Evolutionary conservation across 2,113 vertebrate species (phyloP).

Genomic region (Saguinus imperator): DNA sequence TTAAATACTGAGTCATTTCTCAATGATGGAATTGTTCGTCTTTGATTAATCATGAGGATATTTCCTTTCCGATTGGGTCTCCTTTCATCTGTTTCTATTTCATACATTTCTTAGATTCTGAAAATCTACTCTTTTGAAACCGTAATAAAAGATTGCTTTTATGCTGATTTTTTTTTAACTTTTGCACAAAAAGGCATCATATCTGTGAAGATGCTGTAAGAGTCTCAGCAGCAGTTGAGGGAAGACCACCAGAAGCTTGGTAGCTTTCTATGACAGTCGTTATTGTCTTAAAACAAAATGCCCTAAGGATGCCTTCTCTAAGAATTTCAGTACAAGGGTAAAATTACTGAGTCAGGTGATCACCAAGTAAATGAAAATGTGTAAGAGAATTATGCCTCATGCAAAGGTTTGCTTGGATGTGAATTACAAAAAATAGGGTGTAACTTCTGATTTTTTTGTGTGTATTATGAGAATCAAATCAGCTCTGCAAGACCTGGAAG

Average conservation of each 20-base stretch:
- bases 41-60: slow-evolving; percentile 72
- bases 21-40: slow-evolving; percentile 57
- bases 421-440: slow-evolving; percentile 26
- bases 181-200: slow-evolving; percentile 37
- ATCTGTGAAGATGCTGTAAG: slow-evolving; percentile 46
- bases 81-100: slow-evolving; percentile 69
- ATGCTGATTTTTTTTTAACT: slow-evolving; percentile 30
- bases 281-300: slow-evolving; percentile 44
- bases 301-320: not conserved
- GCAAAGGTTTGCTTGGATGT: not conserved
- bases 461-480: not conserved
- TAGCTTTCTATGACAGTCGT: not conserved
- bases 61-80: slow-evolving; percentile 67
- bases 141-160: slow-evolving; percentile 32
- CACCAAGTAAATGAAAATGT: not conserved
- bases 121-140: slow-evolving; percentile 52
- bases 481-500: not conserved
- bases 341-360: not conserved
- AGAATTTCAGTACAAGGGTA: not conserved
- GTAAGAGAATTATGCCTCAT: not conserved
- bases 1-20: slow-evolving; percentile 68
- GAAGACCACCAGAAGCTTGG: not conserved
- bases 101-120: slow-evolving; percentile 55
- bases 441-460: not conserved
- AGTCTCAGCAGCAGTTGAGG: not conserved